Evolutionary conservation across 2,797 vertebrate species (phyloP).

Genomic region (Rhynchotus rufescens): DNA sequence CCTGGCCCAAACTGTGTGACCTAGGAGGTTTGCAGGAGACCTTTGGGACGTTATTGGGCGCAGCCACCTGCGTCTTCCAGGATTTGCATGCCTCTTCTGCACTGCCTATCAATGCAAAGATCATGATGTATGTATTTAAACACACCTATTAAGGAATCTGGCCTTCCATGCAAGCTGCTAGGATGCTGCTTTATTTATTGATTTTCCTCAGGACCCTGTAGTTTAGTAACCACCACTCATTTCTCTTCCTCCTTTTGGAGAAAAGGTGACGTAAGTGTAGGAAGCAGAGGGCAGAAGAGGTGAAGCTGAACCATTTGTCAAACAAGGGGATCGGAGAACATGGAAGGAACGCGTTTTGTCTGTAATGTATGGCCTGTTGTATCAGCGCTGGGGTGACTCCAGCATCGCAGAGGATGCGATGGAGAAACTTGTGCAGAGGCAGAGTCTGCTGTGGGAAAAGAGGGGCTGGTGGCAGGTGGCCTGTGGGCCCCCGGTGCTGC

Average conservation of each 20-base stretch:
- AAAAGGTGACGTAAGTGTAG: background rate
- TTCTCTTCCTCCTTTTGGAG: background rate
- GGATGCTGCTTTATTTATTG: background rate
- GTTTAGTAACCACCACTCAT: background rate
- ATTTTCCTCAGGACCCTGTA: background rate
- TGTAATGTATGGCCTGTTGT: rapidly evolving
- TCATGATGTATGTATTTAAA: background rate
- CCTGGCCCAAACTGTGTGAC: background rate
- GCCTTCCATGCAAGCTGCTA: background rate
- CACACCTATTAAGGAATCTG: background rate
- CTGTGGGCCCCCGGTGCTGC: background rate
- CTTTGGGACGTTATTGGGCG: background rate
- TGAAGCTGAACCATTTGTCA: background rate
- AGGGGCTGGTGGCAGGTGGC: background rate
- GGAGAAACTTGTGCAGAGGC: background rate
- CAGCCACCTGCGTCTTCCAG: background rate
- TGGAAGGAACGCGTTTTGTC: background rate
- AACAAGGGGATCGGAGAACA: background rate
- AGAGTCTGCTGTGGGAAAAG: no score
- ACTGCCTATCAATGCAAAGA: background rate
- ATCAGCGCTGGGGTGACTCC: background rate
- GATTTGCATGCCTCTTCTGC: background rate
- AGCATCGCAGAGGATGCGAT: background rate
- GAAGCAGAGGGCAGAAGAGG: background rate
- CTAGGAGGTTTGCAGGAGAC: background rate